Conservation (phyloP, 2,113 vertebrate species). For the Callaeas wilsoni region DNA sequence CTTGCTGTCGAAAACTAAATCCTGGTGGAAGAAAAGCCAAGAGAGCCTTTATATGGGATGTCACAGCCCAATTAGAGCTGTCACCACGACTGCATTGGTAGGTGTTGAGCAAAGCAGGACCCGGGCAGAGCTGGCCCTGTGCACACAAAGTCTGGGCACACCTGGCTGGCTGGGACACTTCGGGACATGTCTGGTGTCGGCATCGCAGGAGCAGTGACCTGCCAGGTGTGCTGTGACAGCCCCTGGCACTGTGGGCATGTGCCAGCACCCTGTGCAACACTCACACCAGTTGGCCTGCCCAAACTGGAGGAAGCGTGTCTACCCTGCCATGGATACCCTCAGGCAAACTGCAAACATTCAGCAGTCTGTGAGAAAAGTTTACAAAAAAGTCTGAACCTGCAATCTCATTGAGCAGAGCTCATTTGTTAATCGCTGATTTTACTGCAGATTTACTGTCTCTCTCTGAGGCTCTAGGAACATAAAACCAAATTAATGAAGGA, state of each 20-base stretch:
- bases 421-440: neutral
- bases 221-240: neutral
- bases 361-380: neutral
- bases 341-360: neutral
- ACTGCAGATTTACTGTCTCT: neutral
- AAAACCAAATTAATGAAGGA: neutral
- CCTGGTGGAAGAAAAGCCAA: neutral
- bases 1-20: neutral
- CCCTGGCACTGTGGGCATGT: accelerated
- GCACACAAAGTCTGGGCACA: accelerated
- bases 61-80: neutral
- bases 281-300: accelerated
- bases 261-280: neutral
- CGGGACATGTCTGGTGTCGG: accelerated
- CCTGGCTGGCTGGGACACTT: neutral
- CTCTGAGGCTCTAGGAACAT: neutral
- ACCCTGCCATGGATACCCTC: neutral
- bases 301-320: neutral
- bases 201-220: neutral
- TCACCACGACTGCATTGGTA: too few relatives aligned
- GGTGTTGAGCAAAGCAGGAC: neutral
- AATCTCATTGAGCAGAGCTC: neutral
- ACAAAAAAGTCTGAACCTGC: neutral
- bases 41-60: accelerated
- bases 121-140: neutral